Base-by-base conservation (phyloP, 2,888 invertebrate genomes). In the Leucoma salicis region DNA sequence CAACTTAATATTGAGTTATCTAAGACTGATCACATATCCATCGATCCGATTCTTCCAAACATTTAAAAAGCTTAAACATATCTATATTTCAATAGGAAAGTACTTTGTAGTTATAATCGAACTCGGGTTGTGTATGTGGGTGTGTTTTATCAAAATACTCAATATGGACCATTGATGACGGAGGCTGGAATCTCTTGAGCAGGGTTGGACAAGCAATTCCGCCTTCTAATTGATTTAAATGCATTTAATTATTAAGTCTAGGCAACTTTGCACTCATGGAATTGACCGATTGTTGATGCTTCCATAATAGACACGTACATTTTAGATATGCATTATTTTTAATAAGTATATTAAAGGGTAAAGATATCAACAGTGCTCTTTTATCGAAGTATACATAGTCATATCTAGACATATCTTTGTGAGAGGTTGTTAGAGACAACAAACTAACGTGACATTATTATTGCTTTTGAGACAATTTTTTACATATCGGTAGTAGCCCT, bases 91-190 rank as follows among this genome's bases (percentile, higher is more conserved):
- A 46, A 48, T 39, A 46, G 56, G 28, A 50, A 40, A 39, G 47
- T 56, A 52, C 48, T 59, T 45, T 11, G 36, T 49, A 46, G 39
- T 46, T 36, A 42, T 45, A 46, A 35, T 63, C 71, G 64, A 77
- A 74, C 60, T 68, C 70, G 66, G 81, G 82, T 83, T 84, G 84
- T 84, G 82, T 75, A 56, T 71, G 63, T 53, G 64, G 59, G 75
- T 78, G 82, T 78, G 76, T 74, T 81, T 82, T 86, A 87, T 87
- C 84, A 82, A 82, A 78, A 74, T 72, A 84, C 83, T 85, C 86
- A 86, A 86, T 82, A 84, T 78, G 87, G 88, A 88, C 88, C 88
- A 88, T 82, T 82, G 63, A 63, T 63, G 49, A 58, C 64, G 68
- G 67, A 58, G 64, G 62, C 63, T 52, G 57, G 66, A 76, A 77